These are phyloP conservation scores for Notoglanidium macrostoma DNA, from an alignment of 2,797 vertebrate species.

Conservation along the genomic window DNA sequence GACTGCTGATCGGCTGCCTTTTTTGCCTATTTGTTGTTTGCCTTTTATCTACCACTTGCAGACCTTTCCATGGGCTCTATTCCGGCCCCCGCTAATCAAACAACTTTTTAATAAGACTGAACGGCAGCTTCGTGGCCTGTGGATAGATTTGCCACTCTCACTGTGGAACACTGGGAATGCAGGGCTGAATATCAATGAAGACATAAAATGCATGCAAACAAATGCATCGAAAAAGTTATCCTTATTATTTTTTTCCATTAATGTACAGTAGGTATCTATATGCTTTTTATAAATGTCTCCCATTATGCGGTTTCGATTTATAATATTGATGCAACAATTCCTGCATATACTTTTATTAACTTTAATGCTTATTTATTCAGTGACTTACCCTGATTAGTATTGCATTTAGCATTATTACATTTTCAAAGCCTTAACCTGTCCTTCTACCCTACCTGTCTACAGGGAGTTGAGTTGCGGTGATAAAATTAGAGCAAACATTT, in stretches of 20 bases:
- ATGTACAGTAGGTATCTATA: slow-evolving; percentile 13
- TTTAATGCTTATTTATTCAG: background rate
- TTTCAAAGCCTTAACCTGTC: background rate
- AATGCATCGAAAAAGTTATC: slow-evolving; percentile 52
- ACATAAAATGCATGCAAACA: slow-evolving; percentile 45
- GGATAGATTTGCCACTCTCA: slow-evolving; percentile 70
- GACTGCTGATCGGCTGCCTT: slow-evolving; percentile 77
- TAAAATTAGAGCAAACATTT: background rate
- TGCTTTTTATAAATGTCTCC: slow-evolving; percentile 20
- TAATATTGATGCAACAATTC: slow-evolving; percentile 1
- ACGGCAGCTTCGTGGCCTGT: slow-evolving; percentile 74
- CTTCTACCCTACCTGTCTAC: background rate
- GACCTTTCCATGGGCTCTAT: slow-evolving; percentile 80
- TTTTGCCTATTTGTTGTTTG: slow-evolving; percentile 77
- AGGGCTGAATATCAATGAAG: slow-evolving; percentile 78
- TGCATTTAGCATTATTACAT: background rate
- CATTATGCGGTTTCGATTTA: background rate
- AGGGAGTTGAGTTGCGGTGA: background rate
- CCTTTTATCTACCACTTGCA: slow-evolving; percentile 92
- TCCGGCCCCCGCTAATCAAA: slow-evolving; percentile 83
- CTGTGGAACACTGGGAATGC: slow-evolving; percentile 67
- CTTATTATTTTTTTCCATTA: slow-evolving; percentile 5
- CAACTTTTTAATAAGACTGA: slow-evolving; percentile 87
- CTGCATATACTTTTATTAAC: background rate
- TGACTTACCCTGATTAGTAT: background rate